These are phyloP conservation scores for Gila robusta DNA, from an alignment of 2,797 vertebrate genomes.

Conservation along the genomic window DNA sequence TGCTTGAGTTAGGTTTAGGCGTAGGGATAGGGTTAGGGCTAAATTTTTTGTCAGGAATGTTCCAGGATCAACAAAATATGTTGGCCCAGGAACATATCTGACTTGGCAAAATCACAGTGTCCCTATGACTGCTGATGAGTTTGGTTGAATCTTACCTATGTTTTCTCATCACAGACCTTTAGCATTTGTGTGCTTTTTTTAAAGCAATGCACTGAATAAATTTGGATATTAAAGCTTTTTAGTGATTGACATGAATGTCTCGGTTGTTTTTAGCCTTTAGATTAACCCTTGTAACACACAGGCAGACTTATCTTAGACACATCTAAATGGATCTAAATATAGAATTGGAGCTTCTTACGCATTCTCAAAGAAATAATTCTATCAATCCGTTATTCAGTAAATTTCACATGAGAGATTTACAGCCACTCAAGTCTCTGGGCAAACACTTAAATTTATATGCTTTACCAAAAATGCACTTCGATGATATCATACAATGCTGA, in stretches of 20 bases:
- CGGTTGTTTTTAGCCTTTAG: neutral
- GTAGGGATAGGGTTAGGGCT: neutral
- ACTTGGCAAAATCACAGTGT: too few species aligned
- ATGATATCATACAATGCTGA: neutral
- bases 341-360: neutral
- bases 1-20: neutral
- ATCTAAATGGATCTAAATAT: conserved; percentile 16
- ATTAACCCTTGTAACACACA: neutral
- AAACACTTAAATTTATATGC: neutral
- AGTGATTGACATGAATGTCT: neutral
- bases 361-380: neutral
- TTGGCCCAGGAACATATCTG: too few species aligned
- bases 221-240: neutral
- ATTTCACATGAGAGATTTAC: neutral
- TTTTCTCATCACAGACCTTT: neutral
- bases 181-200: neutral
- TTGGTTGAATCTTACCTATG: neutral
- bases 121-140: neutral
- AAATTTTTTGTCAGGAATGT: too few species aligned
- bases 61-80: too few species aligned
- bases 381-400: neutral
- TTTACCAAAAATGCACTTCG: neutral
- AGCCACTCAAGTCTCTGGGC: neutral
- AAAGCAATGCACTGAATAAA: neutral
- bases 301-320: neutral